Evolutionary conservation across 2,888 invertebrate species (phyloP).

Genomic region (Lottia scabra): DNA sequence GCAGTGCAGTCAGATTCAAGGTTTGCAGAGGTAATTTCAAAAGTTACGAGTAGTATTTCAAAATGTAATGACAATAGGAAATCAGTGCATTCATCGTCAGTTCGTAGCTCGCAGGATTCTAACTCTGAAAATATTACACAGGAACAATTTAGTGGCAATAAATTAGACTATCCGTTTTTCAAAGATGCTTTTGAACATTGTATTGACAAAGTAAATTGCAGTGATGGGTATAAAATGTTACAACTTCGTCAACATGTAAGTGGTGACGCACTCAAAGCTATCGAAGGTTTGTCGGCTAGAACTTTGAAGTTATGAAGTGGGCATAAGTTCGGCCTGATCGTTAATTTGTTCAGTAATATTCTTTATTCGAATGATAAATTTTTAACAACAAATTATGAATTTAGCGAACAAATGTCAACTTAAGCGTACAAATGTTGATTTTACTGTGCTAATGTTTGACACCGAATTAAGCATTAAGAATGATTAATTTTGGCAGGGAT

Average conservation of each 20-base stretch:
- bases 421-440: too few relatives aligned
- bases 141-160: neutral
- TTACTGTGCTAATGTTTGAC: too few relatives aligned
- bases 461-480: too few relatives aligned
- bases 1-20: neutral
- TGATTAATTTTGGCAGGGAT: too few relatives aligned
- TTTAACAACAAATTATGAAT: too few relatives aligned
- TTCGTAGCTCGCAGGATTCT: too few relatives aligned
- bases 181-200: neutral
- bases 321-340: too few relatives aligned
- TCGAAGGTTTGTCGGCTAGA: neutral
- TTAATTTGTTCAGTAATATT: too few relatives aligned
- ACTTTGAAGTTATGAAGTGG: too few relatives aligned
- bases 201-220: neutral
- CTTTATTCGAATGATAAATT: too few relatives aligned
- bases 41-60: neutral
- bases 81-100: neutral
- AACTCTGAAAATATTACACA: too few relatives aligned
- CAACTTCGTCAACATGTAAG: neutral
- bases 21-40: neutral
- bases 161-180: neutral
- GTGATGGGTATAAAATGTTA: neutral
- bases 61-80: neutral
- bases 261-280: neutral
- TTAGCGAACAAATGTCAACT: too few relatives aligned